These are phyloP conservation scores for Zophobas morio DNA, from an alignment of 1,140 invertebrate species.

Conservation along the genomic window DNA sequence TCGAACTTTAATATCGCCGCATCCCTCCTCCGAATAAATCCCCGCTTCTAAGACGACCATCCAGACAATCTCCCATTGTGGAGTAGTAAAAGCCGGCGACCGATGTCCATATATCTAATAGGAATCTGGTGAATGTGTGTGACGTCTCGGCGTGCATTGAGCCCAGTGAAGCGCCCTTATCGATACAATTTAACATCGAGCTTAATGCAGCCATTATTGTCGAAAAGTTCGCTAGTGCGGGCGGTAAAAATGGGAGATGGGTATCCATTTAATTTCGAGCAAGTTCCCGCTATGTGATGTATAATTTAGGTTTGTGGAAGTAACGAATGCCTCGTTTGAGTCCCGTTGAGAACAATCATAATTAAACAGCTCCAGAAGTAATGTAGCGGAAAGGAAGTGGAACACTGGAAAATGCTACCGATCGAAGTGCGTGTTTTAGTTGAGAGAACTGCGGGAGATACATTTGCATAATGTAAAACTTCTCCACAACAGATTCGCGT, in stretches of 20 bases:
- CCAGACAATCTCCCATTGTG: constrained; percentile 39
- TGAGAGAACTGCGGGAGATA: constrained; percentile 54
- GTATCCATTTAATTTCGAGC: constrained; percentile 49
- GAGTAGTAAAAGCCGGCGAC: constrained; percentile 32
- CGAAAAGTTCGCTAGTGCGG: constrained; percentile 14
- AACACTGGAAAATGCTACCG: constrained; percentile 45
- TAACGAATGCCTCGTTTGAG: constrained; percentile 54
- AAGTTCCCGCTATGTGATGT: constrained; percentile 48
- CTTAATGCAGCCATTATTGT: constrained; percentile 54
- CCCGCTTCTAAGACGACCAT: not conserved
- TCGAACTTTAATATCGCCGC: not conserved
- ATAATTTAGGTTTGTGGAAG: constrained; percentile 54
- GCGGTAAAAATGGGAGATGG: constrained; percentile 40
- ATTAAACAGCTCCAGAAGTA: constrained; percentile 57
- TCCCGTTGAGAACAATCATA: constrained; percentile 57
- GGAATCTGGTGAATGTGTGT: constrained; percentile 51
- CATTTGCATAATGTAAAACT: constrained; percentile 58
- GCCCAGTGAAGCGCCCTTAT: constrained; percentile 48
- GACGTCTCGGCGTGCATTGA: constrained; percentile 44
- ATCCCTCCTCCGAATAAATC: not conserved
- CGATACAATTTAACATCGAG: constrained; percentile 54
- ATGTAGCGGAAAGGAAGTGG: constrained; percentile 55
- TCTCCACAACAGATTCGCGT: constrained; percentile 49
- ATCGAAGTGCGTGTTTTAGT: constrained; percentile 54
- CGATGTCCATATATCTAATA: constrained; percentile 52